A percentile compares a stretch with the other conserved stretches of the same genome.
These are phyloP conservation scores for Zaprionus lineosus DNA, from an alignment of 2,888 invertebrate genomes.

Conservation along the genomic window DNA sequence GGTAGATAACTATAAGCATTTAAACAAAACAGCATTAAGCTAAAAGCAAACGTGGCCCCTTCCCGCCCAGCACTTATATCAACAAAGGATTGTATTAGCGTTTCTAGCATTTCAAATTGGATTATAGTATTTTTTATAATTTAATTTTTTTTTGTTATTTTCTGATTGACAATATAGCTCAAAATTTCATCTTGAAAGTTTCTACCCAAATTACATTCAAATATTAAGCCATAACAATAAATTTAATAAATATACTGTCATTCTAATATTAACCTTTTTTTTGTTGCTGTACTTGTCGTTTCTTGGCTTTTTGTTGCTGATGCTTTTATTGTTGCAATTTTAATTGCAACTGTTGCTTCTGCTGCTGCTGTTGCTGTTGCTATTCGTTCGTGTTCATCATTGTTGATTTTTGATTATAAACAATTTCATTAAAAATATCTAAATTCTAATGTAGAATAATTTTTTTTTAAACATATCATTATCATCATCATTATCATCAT, in stretches of 20 bases:
- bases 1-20: constrained; percentile 56
- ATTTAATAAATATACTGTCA: too few relatives aligned
- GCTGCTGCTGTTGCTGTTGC: constrained; percentile 23
- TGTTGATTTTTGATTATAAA: constrained; percentile 26
- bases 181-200: constrained; percentile 29
- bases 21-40: constrained; percentile 34
- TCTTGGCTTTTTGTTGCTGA: constrained; percentile 10
- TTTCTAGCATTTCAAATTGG: background rate
- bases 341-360: constrained; percentile 22
- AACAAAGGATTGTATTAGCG: constrained; percentile 43
- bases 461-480: constrained; percentile 52
- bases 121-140: too few relatives aligned
- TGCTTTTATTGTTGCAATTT: constrained; percentile 9
- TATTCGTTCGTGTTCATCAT: constrained; percentile 4
- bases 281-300: constrained; percentile 7
- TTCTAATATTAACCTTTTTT: constrained; percentile 13
- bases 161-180: too few relatives aligned
- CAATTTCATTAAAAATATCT: constrained; percentile 56
- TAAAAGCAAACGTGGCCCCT: constrained; percentile 15
- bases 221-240: constrained; percentile 16
- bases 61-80: constrained; percentile 24
- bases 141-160: too few relatives aligned
- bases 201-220: constrained; percentile 35
- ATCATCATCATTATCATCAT: constrained; percentile 4
- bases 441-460: constrained; percentile 74